Evolutionary conservation across 2,888 invertebrate species (phyloP).

Genomic region (Agrochola lychnidis): DNA sequence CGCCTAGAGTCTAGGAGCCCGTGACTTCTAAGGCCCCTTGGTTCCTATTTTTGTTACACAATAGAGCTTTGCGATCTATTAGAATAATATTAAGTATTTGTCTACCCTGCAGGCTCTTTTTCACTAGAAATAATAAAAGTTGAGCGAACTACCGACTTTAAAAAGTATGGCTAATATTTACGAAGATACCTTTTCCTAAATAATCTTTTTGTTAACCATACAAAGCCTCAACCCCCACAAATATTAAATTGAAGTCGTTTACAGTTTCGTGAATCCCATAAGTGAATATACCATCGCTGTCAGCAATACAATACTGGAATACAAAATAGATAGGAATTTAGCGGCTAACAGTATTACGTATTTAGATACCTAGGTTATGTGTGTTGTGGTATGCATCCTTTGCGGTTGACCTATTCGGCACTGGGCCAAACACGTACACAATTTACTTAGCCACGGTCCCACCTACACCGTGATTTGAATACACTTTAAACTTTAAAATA

Average conservation of each 20-base stretch:
- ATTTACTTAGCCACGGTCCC: constrained; percentile 86
- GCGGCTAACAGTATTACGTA: constrained; percentile 66
- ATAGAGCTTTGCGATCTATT: neutral
- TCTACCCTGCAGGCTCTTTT: neutral
- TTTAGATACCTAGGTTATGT: constrained; percentile 62
- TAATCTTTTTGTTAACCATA: neutral
- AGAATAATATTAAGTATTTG: neutral
- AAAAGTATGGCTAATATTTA: neutral
- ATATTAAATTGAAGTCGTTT: constrained; percentile 9
- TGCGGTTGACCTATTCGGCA: constrained; percentile 85
- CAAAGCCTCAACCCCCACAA: neutral
- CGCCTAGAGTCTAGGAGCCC: neutral
- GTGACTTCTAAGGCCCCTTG: neutral
- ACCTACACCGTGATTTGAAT: constrained; percentile 85
- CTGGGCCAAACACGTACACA: constrained; percentile 88
- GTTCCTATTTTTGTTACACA: neutral
- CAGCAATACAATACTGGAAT: constrained; percentile 58
- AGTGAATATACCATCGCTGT: constrained; percentile 27
- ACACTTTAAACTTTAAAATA: constrained; percentile 78
- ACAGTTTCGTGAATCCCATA: constrained; percentile 32
- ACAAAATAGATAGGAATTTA: constrained; percentile 59
- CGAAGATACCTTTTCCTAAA: neutral
- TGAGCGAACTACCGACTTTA: neutral
- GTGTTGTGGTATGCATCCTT: constrained; percentile 75
- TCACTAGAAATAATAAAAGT: neutral